These are phyloP conservation scores for Mechanitis mazaeus DNA, from an alignment of 2,888 invertebrate species.

Conservation along the genomic window DNA sequence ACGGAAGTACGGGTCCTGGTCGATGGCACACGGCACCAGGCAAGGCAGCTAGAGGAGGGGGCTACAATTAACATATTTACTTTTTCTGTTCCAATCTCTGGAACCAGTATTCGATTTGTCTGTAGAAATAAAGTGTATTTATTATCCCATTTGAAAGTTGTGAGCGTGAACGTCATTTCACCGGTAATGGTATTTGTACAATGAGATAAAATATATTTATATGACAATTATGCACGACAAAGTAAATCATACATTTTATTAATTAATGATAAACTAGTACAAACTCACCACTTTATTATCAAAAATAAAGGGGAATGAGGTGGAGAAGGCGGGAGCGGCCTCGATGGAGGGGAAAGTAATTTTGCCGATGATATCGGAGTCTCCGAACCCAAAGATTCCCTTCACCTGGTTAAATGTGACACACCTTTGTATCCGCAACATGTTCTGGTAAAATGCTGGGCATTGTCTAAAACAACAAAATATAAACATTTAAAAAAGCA, in stretches of 20 bases:
- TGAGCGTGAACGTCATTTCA: no score
- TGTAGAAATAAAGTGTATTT: no score
- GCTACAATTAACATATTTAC: not conserved
- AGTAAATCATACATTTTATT: no score
- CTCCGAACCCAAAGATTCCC: slow-evolving; percentile 98
- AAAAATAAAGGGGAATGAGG: slow-evolving; percentile 94
- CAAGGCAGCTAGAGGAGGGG: slow-evolving; percentile 53
- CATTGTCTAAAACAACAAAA: slow-evolving; percentile 78
- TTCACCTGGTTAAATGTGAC: slow-evolving; percentile 99
- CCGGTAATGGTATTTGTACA: no score
- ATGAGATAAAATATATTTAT: no score
- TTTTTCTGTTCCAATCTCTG: not conserved
- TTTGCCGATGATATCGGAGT: slow-evolving; percentile 97
- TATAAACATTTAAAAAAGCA: not conserved
- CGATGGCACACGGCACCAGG: slow-evolving; percentile 98
- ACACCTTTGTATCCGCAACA: slow-evolving; percentile 93
- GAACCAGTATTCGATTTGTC: no score
- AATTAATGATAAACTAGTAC: no score
- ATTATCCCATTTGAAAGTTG: no score
- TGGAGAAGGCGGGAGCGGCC: slow-evolving; percentile 94
- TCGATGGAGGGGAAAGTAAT: slow-evolving; percentile 97
- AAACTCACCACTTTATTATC: slow-evolving; percentile 80
- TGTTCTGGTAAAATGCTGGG: slow-evolving; percentile 94
- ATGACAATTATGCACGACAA: no score
- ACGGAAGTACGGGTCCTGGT: slow-evolving; percentile 99